Evolutionary conservation across 53 echinoderm and acorn worm genomes (phyloP), one percentile per base, ranked within the genome.

Genomic region (Paracentrotus lividus): DNA sequence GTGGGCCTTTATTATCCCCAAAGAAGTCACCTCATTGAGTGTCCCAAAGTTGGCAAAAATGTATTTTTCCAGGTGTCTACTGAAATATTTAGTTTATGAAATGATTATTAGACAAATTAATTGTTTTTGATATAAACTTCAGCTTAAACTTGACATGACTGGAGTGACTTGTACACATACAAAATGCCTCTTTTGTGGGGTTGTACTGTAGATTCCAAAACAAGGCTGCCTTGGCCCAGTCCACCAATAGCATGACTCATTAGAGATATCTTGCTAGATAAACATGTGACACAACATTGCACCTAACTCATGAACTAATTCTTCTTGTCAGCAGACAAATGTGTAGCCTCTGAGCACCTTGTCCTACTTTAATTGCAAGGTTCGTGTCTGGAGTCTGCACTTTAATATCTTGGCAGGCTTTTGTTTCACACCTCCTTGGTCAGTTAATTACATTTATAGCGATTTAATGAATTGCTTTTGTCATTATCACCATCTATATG

Each of bases 201-300:
- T n/a, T n/a, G n/a, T n/a, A n/a, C n/a, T n/a, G n/a, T n/a, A n/a
- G n/a, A n/a, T 72, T 72, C 36, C 40, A 72, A 72, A 21, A 72
- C 40, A 72, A 38, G 72, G 72, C 72, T 72, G 72, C 72, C 72
- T 69, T 69, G 60, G 76, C 81, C 81, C 81, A 26, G n/a, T 72
- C 81, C 81, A 45, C 81, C 47, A 81, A n/a, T 47, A 44, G n/a
- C 24, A 81, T 81, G 81, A 81, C 49, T 81, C 81, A 81, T 26
- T 4, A 10, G 2, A 16, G 27, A 81, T 81, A 81, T 81, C 81
- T 81, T 81, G 81, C 81, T 47, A 3, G 47, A 24, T 47, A 26
- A 81, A 23, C 9, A 26, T 81, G 47, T 81, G 81, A 81, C 81
- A 81, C 81, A 81, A 81, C 81, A 81, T 81, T 45, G 47, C 81